Percentiles rank a stretch among this genome's conserved stretches.
These are phyloP conservation scores for Cercocebus atys DNA, from an alignment of 2,113 vertebrate genomes.

Conservation along the genomic window DNA sequence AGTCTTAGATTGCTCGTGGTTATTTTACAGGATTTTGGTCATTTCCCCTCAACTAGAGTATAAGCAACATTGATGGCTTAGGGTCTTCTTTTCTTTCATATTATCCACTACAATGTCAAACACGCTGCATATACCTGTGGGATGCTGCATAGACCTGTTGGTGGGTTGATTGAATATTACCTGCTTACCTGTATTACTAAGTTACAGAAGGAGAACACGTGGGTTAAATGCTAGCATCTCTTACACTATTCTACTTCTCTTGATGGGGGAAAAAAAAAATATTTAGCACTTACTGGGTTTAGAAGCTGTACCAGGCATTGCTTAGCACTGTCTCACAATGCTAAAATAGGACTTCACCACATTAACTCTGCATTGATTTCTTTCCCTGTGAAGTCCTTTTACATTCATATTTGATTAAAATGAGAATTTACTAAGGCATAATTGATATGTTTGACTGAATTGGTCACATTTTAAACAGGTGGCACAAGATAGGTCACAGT, in stretches of 20 bases:
- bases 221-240: not conserved
- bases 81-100: not conserved
- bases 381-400: not conserved
- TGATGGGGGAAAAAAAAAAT: not conserved
- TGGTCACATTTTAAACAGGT: conserved; percentile 42
- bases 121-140: not conserved
- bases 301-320: not conserved
- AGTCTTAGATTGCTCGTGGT: not conserved
- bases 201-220: not conserved
- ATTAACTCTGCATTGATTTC: not conserved
- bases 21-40: not conserved
- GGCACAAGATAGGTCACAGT: not conserved
- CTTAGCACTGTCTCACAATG: not conserved
- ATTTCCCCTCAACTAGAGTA: not conserved
- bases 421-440: not conserved
- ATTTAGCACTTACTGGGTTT: not conserved
- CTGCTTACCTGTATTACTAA: not conserved
- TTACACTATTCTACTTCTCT: not conserved
- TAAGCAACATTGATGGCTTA: not conserved
- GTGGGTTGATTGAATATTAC: not conserved
- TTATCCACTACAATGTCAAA: not conserved
- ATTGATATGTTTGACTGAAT: not conserved
- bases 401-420: conserved; percentile 9
- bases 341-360: not conserved
- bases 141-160: not conserved